These are phyloP conservation scores for Mimumesa dahlbomi DNA, from an alignment of 2,888 invertebrate species.

Conservation along the genomic window DNA sequence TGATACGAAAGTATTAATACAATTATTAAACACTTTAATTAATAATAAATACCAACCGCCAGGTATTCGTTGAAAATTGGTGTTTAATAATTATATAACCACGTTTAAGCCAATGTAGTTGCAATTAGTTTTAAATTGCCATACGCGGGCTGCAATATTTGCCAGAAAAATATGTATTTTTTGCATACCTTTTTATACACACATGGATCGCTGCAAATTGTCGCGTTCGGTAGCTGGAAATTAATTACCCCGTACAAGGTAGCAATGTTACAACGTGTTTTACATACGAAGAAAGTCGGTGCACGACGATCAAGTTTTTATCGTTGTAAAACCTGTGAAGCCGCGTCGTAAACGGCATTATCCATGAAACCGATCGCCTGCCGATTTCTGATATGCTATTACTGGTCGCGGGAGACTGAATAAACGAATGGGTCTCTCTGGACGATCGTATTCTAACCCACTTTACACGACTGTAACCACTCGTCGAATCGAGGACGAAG, in stretches of 20 bases:
- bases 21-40: too few species aligned
- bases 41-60: too few species aligned
- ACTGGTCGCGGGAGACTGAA: slow-evolving; percentile 28
- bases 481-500: slow-evolving; percentile 64
- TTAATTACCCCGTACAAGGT: slow-evolving; percentile 1
- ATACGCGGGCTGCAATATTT: too few species aligned
- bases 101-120: too few species aligned
- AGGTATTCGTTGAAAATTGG: too few species aligned
- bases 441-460: slow-evolving; percentile 51
- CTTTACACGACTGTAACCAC: slow-evolving; percentile 53
- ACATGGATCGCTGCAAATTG: too few species aligned
- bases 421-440: slow-evolving; percentile 30
- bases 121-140: too few species aligned
- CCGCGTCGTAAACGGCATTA: slow-evolving; percentile 14
- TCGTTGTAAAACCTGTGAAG: slow-evolving; percentile 1
- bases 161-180: too few species aligned
- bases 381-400: slow-evolving; percentile 31
- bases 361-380: slow-evolving; percentile 19
- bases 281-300: slow-evolving; percentile 4
- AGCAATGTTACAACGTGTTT: neutral
- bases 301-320: neutral
- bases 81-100: too few species aligned
- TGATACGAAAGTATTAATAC: too few species aligned
- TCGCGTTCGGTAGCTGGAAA: too few species aligned
- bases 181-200: too few species aligned